Evolutionary conservation across 2,888 invertebrate genomes (phyloP).

Genomic region (Zhuqinia jingwanae): DNA sequence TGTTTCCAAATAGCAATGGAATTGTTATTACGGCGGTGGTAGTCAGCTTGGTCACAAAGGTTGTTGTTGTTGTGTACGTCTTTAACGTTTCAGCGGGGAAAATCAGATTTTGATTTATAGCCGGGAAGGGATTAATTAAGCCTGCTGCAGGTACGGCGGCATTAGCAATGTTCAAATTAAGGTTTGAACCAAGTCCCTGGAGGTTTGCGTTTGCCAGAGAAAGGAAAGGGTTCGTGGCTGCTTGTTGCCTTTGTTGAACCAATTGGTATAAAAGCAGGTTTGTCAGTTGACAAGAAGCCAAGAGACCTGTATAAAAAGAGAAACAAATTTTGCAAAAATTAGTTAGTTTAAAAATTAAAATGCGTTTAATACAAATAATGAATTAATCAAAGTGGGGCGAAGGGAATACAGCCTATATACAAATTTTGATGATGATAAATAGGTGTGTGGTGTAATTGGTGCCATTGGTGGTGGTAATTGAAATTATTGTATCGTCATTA

Average conservation of each 20-base stretch:
- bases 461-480: too few relatives aligned
- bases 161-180: slow-evolving; percentile 56
- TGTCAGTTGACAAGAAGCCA: slow-evolving; percentile 79
- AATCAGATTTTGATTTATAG: slow-evolving; percentile 75
- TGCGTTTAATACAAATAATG: too few relatives aligned
- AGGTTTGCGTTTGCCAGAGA: slow-evolving; percentile 70
- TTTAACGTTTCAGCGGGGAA: slow-evolving; percentile 72
- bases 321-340: too few relatives aligned
- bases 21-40: slow-evolving; percentile 77
- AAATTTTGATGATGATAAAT: too few relatives aligned
- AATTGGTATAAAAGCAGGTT: slow-evolving; percentile 79
- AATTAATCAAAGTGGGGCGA: too few relatives aligned
- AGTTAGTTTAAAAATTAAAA: too few relatives aligned
- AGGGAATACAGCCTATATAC: too few relatives aligned
- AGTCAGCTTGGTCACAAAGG: slow-evolving; percentile 76
- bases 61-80: slow-evolving; percentile 77
- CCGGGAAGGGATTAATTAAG: slow-evolving; percentile 72
- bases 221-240: slow-evolving; percentile 67
- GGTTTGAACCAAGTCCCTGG: slow-evolving; percentile 67
- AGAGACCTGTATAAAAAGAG: slow-evolving; percentile 73
- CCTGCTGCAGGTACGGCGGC: slow-evolving; percentile 30
- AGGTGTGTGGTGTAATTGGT: too few relatives aligned
- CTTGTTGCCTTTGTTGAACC: slow-evolving; percentile 74
- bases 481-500: too few relatives aligned
- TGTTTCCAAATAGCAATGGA: slow-evolving; percentile 78